Conservation (phyloP, 2,888 invertebrate genomes). For the Iselma pallidipennis region DNA sequence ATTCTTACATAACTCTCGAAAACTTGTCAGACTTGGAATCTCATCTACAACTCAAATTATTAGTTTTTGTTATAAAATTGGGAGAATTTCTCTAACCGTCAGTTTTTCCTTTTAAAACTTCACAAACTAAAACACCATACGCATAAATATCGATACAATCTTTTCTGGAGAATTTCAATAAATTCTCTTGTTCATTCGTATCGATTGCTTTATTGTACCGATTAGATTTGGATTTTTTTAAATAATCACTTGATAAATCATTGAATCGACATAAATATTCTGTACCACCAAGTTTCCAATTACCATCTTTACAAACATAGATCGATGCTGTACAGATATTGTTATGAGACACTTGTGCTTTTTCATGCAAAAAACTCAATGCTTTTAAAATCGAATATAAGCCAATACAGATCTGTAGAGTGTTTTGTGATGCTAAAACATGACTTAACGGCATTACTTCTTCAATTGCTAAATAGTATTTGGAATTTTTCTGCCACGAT, state of each 20-base stretch:
- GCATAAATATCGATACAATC: slow-evolving; percentile 76
- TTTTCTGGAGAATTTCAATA: slow-evolving; percentile 56
- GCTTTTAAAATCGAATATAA: slow-evolving; percentile 80
- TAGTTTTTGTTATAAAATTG: slow-evolving; percentile 14
- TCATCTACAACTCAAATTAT: slow-evolving; percentile 60
- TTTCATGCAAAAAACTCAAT: slow-evolving; percentile 81
- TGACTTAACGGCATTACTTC: slow-evolving; percentile 76
- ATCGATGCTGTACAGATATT: slow-evolving; percentile 80
- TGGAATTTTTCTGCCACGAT: slow-evolving; percentile 77
- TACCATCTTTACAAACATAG: slow-evolving; percentile 81
- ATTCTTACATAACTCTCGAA: slow-evolving; percentile 70
- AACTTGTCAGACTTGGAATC: slow-evolving; percentile 70
- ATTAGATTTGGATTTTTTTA: slow-evolving; percentile 66
- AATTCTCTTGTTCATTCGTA: slow-evolving; percentile 65
- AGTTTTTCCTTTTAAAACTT: slow-evolving; percentile 67
- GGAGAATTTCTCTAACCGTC: slow-evolving; percentile 55
- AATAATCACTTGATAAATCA: slow-evolving; percentile 67
- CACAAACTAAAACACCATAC: slow-evolving; percentile 75
- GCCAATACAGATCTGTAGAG: slow-evolving; percentile 83
- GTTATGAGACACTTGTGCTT: slow-evolving; percentile 79
- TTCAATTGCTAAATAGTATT: slow-evolving; percentile 80
- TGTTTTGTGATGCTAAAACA: slow-evolving; percentile 67
- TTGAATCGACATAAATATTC: slow-evolving; percentile 75
- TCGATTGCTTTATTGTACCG: slow-evolving; percentile 74
- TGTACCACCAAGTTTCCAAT: slow-evolving; percentile 86